These are phyloP conservation scores for Anagyrus pseudococci DNA, from an alignment of 2,888 invertebrate genomes.

Conservation along the genomic window DNA sequence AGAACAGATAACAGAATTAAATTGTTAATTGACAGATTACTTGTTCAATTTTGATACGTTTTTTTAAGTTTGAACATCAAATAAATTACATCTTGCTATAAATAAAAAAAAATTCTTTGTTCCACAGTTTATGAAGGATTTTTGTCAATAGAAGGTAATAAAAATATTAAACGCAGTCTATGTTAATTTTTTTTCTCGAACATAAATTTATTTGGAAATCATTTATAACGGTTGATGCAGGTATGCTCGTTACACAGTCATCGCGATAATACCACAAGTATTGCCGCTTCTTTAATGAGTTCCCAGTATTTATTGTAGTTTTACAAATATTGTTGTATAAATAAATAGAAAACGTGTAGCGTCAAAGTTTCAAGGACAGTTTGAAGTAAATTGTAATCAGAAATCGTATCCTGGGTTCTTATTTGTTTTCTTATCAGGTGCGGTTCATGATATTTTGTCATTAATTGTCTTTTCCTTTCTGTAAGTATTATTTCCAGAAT, in stretches of 20 bases:
- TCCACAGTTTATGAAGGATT: too few species aligned
- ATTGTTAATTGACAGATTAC: too few species aligned
- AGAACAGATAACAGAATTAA: too few species aligned
- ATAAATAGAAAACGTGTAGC: conserved; percentile 31
- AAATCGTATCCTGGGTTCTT: conserved; percentile 21
- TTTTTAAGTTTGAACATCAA: too few species aligned
- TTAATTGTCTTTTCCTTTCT: conserved; percentile 1
- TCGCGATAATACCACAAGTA: conserved; percentile 23
- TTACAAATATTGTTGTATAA: conserved; percentile 31
- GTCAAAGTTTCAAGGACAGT: conserved; percentile 30
- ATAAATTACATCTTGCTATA: too few species aligned
- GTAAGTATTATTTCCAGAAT: too few species aligned
- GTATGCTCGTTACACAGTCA: conserved; percentile 22
- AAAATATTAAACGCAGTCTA: too few species aligned
- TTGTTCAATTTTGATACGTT: too few species aligned
- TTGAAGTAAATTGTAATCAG: conserved; percentile 28
- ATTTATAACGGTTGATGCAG: conserved; percentile 24
- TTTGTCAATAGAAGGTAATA: too few species aligned
- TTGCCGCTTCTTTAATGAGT: conserved; percentile 9
- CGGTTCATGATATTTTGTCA: conserved; percentile 23
- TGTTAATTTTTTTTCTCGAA: conserved; percentile 29
- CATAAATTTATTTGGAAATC: conserved; percentile 35
- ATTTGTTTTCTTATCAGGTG: conserved; percentile 27
- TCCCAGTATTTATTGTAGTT: conserved; percentile 20
- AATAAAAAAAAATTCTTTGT: too few species aligned